Evolutionary conservation across 1,140 invertebrate genomes (phyloP), one percentile per base, ranked within the genome.

Genomic region (Stenopsyche tienmushanensis): DNA sequence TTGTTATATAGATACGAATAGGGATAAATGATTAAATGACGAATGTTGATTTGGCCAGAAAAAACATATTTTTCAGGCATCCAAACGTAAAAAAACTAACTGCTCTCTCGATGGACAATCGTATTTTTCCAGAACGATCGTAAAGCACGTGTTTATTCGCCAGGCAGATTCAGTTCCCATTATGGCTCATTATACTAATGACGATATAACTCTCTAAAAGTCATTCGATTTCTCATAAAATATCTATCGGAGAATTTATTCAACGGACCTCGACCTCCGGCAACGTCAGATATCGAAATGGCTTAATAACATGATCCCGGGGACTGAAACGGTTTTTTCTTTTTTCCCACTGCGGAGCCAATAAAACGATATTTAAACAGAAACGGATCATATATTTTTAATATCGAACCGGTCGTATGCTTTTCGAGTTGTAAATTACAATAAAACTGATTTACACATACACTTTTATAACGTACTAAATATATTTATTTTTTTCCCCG

Each of bases 361-460:
- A 34, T 34, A 34, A 34, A 34, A 34, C 29, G 13, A 34, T 34
- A 34, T 34, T 34, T 34, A 13, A 34, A 34, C 29, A 34, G 29
- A 34, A 7, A 34, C 29, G 29, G 13, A 34, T 34, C 29, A 34
- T 34, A 34, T 13, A 7, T 34, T 13, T 5, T 34, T 34, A 34
- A 34, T 34, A 34, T 20, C 44, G 17, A 20, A 47, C 44, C 44
- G 44, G 44, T 47, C 44, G 44, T 13, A 34, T 34, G 29, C 29
- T 34, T 5, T 34, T 34, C 5, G 13, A 34, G 44, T 47, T 47
- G 17, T 47, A 47, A 47, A 47, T 47, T 15, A 47, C 44, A 47
- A 47, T 47, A 47, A 47, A 47, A 47, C 44, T 47, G 44, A 47
- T 47, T 47, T 47, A 47, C 17, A 47, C 10, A 47, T 13, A 47